Conservation (phyloP, 1,140 invertebrate genomes). For the Agraylea sexmaculata region DNA sequence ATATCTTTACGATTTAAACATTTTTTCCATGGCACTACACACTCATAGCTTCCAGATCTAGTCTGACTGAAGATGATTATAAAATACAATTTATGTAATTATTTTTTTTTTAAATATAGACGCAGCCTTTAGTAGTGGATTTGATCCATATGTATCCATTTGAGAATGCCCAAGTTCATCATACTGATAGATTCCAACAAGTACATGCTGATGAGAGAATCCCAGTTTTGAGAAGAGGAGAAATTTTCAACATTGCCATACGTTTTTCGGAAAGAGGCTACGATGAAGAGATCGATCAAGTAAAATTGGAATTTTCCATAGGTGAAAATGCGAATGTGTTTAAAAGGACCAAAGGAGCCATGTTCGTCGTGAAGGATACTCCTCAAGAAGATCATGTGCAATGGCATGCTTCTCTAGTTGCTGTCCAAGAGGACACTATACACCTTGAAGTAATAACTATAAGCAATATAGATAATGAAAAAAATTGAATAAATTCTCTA, state of each 20-base stretch:
- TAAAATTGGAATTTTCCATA: constrained; percentile 48
- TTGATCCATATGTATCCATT: constrained; percentile 47
- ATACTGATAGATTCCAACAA: constrained; percentile 50
- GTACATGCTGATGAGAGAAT: constrained; percentile 41
- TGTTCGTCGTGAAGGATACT: constrained; percentile 34
- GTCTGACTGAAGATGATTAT: too few species aligned
- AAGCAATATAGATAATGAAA: neutral
- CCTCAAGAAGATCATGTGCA: constrained; percentile 29
- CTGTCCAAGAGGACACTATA: constrained; percentile 38
- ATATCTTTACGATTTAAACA: too few species aligned
- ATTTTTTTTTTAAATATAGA: constrained; percentile 16
- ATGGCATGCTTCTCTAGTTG: constrained; percentile 39
- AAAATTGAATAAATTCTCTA: neutral
- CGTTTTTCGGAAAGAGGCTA: constrained; percentile 42
- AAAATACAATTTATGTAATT: constrained; percentile 1
- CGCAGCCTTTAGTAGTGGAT: constrained; percentile 41
- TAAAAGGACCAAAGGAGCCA: constrained; percentile 44
- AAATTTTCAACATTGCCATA: constrained; percentile 49
- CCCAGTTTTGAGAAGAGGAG: constrained; percentile 50
- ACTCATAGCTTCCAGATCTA: too few species aligned
- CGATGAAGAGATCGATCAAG: constrained; percentile 40
- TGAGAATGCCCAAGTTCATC: constrained; percentile 50
- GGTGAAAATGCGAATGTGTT: constrained; percentile 47
- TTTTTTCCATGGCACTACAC: too few species aligned
- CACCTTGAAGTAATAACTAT: constrained; percentile 38